Percentiles rank a stretch among this genome's conserved stretches.
Conservation (phyloP, 2,888 invertebrate genomes). For the Tachystola acroxantha region DNA sequence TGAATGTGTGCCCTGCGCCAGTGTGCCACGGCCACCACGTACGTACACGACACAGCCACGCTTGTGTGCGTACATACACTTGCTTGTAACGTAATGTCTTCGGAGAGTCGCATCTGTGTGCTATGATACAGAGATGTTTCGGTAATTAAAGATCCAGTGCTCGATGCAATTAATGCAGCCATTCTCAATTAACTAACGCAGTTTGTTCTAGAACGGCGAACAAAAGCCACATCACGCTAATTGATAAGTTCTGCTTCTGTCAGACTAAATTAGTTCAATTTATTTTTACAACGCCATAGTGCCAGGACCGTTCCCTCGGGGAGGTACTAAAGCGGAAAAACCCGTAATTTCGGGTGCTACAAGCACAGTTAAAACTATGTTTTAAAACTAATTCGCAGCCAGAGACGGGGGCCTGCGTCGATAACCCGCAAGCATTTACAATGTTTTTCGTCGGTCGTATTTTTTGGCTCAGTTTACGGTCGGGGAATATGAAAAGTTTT, state of each 20-base stretch:
- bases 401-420: slow-evolving; percentile 47
- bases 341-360: slow-evolving; percentile 54
- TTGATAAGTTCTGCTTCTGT: slow-evolving; percentile 26
- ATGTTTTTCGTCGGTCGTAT: slow-evolving; percentile 75
- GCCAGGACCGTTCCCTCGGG: slow-evolving; percentile 21
- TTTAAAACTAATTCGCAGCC: slow-evolving; percentile 67
- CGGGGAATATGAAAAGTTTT: slow-evolving; percentile 76
- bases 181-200: slow-evolving; percentile 1
- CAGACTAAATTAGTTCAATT: slow-evolving; percentile 35
- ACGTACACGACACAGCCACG: slow-evolving; percentile 18
- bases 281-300: slow-evolving; percentile 34
- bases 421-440: slow-evolving; percentile 72
- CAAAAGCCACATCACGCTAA: no score
- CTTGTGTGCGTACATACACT: slow-evolving; percentile 20
- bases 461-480: slow-evolving; percentile 74
- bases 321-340: slow-evolving; percentile 39
- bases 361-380: slow-evolving; percentile 63
- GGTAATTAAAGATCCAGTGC: slow-evolving; percentile 10
- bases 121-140: slow-evolving; percentile 12
- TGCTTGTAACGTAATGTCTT: slow-evolving; percentile 13
- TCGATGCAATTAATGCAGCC: slow-evolving; percentile 10
- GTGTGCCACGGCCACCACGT: slow-evolving; percentile 26
- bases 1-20: slow-evolving; percentile 64
- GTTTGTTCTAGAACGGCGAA: slow-evolving; percentile 9
- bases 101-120: slow-evolving; percentile 6